A percentile compares a stretch with the other conserved stretches of the same genome.
Conservation (phyloP, 2,113 vertebrate species). For the Otocyon megalotis region DNA sequence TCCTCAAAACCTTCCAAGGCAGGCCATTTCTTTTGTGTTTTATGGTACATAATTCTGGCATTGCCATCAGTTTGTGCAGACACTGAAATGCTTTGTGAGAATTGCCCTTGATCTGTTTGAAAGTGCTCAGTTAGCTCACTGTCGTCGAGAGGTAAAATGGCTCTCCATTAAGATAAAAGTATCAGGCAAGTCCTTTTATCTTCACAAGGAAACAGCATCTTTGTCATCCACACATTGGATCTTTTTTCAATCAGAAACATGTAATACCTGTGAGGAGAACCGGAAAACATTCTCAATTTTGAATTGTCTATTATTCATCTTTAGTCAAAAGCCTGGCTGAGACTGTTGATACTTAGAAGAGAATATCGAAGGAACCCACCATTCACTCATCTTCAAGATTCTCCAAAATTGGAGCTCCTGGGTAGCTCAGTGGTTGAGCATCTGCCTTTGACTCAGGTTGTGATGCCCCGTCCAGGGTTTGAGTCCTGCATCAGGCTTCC, state of each 20-base stretch:
- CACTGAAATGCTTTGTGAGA: constrained; percentile 3
- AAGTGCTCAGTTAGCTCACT: not conserved
- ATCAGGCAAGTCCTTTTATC: constrained; percentile 24
- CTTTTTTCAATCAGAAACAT: constrained; percentile 9
- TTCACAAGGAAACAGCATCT: constrained; percentile 33
- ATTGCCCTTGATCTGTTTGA: not conserved
- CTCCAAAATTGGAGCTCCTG: not conserved
- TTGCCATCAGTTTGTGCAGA: not conserved
- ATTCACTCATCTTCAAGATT: not conserved
- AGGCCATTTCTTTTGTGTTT: not conserved
- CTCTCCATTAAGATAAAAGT: constrained; percentile 41
- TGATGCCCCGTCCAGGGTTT: no score
- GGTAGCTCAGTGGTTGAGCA: no score
- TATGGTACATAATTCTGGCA: not conserved
- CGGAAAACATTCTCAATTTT: constrained; percentile 1
- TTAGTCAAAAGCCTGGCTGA: not conserved
- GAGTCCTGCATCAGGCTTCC: no score
- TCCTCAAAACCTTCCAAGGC: not conserved
- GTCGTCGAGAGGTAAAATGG: not conserved
- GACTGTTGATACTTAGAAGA: not conserved
- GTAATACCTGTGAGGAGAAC: not conserved
- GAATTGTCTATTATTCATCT: not conserved
- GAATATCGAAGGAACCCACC: not conserved
- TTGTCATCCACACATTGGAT: not conserved
- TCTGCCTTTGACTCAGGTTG: no score